Conservation (phyloP, 2,113 vertebrate species). For the Austrofundulus limnaeus region DNA sequence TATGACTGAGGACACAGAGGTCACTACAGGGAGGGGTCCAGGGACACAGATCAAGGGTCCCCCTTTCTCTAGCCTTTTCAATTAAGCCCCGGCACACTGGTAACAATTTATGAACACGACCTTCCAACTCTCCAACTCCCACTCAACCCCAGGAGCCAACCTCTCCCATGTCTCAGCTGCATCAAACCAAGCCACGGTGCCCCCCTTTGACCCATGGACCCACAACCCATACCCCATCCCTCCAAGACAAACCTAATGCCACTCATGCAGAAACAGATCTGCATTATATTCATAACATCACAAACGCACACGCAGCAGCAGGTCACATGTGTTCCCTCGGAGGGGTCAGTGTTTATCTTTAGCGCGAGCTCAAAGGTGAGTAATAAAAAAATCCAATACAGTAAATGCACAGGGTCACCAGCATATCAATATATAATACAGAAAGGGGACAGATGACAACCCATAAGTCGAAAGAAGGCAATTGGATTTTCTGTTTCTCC, state of each 20-base stretch:
- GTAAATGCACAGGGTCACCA: constrained; percentile 83
- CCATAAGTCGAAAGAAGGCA: constrained; percentile 85
- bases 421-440: constrained; percentile 82
- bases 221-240: constrained; percentile 51
- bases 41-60: constrained; percentile 73
- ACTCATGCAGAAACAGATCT: constrained; percentile 44
- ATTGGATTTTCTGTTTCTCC: constrained; percentile 73
- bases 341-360: constrained; percentile 85
- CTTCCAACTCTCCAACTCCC: constrained; percentile 73
- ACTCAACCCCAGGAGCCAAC: constrained; percentile 62
- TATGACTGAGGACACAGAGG: constrained; percentile 68
- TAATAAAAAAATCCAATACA: constrained; percentile 88
- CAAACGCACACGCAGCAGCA: constrained; percentile 25
- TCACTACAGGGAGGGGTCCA: constrained; percentile 48
- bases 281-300: constrained; percentile 34
- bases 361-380: constrained; percentile 86
- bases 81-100: constrained; percentile 71
- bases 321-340: constrained; percentile 76
- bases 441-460: constrained; percentile 84
- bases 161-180: constrained; percentile 60
- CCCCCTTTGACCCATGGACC: constrained; percentile 57
- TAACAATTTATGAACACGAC: constrained; percentile 79
- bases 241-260: constrained; percentile 52
- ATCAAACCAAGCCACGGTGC: constrained; percentile 60
- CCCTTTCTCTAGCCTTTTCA: constrained; percentile 74